Evolutionary conservation across 2,888 invertebrate genomes (phyloP).

Genomic region (Hydrotaea cyrtoneurina): DNA sequence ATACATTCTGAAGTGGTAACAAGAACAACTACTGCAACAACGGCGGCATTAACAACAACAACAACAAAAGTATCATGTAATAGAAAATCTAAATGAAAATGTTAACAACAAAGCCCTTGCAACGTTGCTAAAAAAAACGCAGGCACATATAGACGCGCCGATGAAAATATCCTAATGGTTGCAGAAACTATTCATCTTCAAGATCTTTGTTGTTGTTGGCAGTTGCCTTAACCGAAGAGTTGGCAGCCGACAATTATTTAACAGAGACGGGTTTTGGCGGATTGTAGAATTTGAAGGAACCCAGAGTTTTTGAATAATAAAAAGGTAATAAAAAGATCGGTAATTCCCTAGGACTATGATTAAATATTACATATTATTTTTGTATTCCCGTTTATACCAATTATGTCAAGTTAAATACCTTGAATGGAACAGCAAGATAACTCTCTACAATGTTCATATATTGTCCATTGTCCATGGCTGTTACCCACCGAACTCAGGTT

Average conservation of each 20-base stretch:
- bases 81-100: constrained; percentile 33
- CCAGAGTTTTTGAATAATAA: too few species aligned
- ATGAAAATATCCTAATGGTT: constrained; percentile 11
- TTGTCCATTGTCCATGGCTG: too few species aligned
- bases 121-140: constrained; percentile 50
- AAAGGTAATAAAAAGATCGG: too few species aligned
- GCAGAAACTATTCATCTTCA: background rate
- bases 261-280: too few species aligned
- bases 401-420: too few species aligned
- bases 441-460: too few species aligned
- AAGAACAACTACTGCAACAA: constrained; percentile 31
- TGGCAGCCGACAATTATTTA: background rate
- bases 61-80: constrained; percentile 15
- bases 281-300: too few species aligned
- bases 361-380: too few species aligned
- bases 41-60: constrained; percentile 14
- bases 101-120: constrained; percentile 40
- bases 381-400: too few species aligned
- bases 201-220: background rate
- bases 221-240: background rate
- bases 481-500: too few species aligned
- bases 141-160: constrained; percentile 12
- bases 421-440: too few species aligned
- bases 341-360: too few species aligned
- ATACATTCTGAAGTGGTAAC: constrained; percentile 33